A percentile compares a stretch with the other conserved stretches of the same genome.
Conservation (phyloP, 2,888 invertebrate species). For the Volucella inflata region DNA sequence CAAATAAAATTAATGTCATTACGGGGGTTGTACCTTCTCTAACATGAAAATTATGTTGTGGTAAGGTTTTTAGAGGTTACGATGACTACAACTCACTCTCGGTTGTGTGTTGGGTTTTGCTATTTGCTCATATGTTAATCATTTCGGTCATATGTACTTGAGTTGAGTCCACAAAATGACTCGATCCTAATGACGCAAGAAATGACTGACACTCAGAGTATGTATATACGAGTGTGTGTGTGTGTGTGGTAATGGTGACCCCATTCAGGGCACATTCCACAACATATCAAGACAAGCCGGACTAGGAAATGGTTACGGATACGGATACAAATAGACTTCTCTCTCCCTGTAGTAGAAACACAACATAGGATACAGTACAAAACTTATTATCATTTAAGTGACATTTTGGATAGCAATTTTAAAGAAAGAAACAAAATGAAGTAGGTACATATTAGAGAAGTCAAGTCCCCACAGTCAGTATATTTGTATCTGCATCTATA, state of each 20-base stretch:
- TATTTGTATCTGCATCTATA: not conserved
- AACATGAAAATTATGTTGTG: constrained; percentile 47
- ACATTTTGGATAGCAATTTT: constrained; percentile 61
- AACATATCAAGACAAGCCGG: constrained; percentile 21
- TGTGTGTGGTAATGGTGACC: not conserved
- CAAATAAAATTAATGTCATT: constrained; percentile 60
- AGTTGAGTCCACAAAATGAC: constrained; percentile 19
- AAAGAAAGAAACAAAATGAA: constrained; percentile 11
- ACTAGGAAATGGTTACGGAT: constrained; percentile 23
- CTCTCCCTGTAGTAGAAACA: too few species aligned
- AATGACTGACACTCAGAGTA: constrained; percentile 14
- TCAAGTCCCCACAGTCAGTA: too few species aligned
- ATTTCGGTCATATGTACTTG: constrained; percentile 22
- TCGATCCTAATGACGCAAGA: constrained; percentile 42
- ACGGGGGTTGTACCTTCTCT: constrained; percentile 29
- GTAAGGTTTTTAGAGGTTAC: constrained; percentile 20
- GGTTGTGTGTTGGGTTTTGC: constrained; percentile 3
- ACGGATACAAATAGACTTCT: constrained; percentile 39
- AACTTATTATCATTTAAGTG: constrained; percentile 70
- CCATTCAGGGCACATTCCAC: constrained; percentile 10
- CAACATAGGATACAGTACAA: constrained; percentile 16
- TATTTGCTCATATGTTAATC: constrained; percentile 48
- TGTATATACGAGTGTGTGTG: too few species aligned
- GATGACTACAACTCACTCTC: not conserved
- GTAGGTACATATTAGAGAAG: not conserved